Evolutionary conservation across 92 coral and sea anemone species (phyloP).

Genomic region (Epizoanthus illoricatus): DNA sequence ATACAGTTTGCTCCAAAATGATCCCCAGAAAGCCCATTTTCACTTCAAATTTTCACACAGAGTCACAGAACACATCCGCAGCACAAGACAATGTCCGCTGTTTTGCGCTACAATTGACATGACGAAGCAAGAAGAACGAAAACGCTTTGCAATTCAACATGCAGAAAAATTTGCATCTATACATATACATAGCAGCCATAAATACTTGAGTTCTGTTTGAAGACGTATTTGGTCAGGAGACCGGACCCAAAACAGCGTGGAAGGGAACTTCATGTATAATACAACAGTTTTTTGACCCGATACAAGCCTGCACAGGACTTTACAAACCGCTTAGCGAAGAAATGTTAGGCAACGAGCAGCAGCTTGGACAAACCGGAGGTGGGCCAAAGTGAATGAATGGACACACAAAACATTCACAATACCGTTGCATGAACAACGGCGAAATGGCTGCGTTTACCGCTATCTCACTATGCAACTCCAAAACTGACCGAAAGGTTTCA

Average conservation of each 20-base stretch:
- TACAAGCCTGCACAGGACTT: not conserved
- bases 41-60: not conserved
- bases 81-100: slow-evolving; percentile 32
- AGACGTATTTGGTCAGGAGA: slow-evolving; percentile 64
- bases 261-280: slow-evolving; percentile 23
- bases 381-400: not conserved
- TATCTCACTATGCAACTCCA: not conserved
- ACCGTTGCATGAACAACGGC: slow-evolving; percentile 25
- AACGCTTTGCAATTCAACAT: slow-evolving; percentile 98
- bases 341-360: slow-evolving; percentile 13
- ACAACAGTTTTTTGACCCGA: slow-evolving; percentile 11
- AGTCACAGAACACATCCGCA: slow-evolving; percentile 16
- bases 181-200: slow-evolving; percentile 97
- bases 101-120: slow-evolving; percentile 33
- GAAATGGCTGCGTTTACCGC: not conserved
- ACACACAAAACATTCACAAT: slow-evolving; percentile 13
- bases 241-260: slow-evolving; percentile 35
- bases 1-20: slow-evolving; percentile 11
- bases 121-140: slow-evolving; percentile 57
- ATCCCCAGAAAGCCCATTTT: not conserved
- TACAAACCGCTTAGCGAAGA: not conserved
- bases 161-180: slow-evolving; percentile 97
- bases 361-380: not conserved
- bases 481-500: not conserved
- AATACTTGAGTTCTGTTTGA: slow-evolving; percentile 85